Conservation (phyloP, 2,888 invertebrate genomes). For the Drosophila ustulata region DNA sequence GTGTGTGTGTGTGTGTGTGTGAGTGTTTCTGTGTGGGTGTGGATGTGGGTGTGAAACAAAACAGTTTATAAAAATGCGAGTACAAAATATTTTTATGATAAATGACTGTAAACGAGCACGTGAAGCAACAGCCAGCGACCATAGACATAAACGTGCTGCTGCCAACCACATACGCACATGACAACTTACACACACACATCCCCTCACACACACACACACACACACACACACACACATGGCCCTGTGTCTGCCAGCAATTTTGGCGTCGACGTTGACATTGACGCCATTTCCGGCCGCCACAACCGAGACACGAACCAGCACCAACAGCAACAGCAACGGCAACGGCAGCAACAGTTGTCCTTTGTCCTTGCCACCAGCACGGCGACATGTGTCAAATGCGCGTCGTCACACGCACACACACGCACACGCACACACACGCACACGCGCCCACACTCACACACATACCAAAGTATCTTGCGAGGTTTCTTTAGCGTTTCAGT, state of each 20-base stretch:
- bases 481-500: slow-evolving; percentile 20
- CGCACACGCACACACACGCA: slow-evolving; percentile 16
- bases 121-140: slow-evolving; percentile 67
- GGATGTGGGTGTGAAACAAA: slow-evolving; percentile 69
- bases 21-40: too few relatives aligned
- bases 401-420: slow-evolving; percentile 42
- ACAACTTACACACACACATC: slow-evolving; percentile 41
- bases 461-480: not conserved
- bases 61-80: slow-evolving; percentile 77
- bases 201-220: slow-evolving; percentile 20
- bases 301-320: slow-evolving; percentile 62
- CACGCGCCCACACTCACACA: not conserved
- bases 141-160: slow-evolving; percentile 75
- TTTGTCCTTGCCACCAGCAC: slow-evolving; percentile 62
- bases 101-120: slow-evolving; percentile 79
- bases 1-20: slow-evolving; percentile 4
- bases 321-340: slow-evolving; percentile 44
- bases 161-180: slow-evolving; percentile 77
- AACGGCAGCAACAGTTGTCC: slow-evolving; percentile 66
- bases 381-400: slow-evolving; percentile 73
- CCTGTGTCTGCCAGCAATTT: slow-evolving; percentile 65
- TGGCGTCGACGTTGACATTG: slow-evolving; percentile 77
- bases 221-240: slow-evolving; percentile 8
- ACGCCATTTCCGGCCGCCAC: slow-evolving; percentile 77
- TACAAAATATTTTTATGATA: slow-evolving; percentile 79